Base-by-base conservation (phyloP, 2,113 vertebrate species). In the Montifringilla adamsi region DNA sequence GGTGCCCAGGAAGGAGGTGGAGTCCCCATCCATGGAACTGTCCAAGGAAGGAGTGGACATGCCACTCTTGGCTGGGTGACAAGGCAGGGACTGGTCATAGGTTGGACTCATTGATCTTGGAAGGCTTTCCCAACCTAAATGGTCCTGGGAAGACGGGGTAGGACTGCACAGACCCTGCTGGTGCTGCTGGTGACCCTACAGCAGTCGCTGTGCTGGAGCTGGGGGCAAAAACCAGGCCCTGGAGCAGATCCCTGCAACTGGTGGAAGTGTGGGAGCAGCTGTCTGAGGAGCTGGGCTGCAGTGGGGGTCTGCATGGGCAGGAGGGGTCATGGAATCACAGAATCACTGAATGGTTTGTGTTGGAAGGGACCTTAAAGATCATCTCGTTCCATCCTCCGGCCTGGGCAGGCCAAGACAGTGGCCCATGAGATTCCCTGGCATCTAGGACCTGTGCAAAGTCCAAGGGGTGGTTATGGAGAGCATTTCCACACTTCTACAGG, bases 351-450 rank as follows among this genome's bases (percentile, higher is more conserved):
- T 16, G 8, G 19, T 52, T 52, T 9, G 31, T 17, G 27, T 37
- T 66, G 33, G 44, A 58, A 52, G 27, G 27, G 27, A 20, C 50
- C 18, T 33, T 20, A 14, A 19, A 33, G 18, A 44, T 20, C 4
- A 27, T 44, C 31, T 50, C 9, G 2, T 52, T 44, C 77, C 33
- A 13, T 24, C 10, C 9, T 4, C 12, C 33, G 24, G 31, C 60
- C 12, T 39, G 60, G 31, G 8, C 67, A 58, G 26, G 35, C 19
- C 43, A 18, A 9, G 20, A 69, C 31, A 49, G 19, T 0, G 2
- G 2, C 8, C 80, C 16, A 0, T 13, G 58, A 35, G 23, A n/a
- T 24, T 37, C 31, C 1, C 0, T 0, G 1, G 31, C 16, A 1
- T 5, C 75, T 2, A 26, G 74, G 13, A 37, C 13, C 58, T 28